Evolutionary conservation across 1,140 invertebrate genomes (phyloP).

Genomic region (Camponotus floridanus): DNA sequence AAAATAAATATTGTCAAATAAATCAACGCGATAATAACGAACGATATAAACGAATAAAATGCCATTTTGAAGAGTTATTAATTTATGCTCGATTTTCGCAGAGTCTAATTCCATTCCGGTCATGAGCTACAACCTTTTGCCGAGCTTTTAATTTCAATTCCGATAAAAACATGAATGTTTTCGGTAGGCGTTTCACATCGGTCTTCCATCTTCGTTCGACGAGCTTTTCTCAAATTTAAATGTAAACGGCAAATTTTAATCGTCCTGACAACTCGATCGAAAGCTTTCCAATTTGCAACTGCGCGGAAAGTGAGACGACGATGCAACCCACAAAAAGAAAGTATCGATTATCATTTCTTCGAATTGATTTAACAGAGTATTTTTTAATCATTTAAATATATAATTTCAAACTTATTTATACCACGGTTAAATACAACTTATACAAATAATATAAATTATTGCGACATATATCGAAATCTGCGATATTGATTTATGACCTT

Average conservation of each 20-base stretch:
- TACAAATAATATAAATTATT: not conserved
- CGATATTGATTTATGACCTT: not conserved
- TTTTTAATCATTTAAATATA: not conserved
- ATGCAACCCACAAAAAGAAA: conserved; percentile 1
- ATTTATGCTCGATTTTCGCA: conserved; percentile 19
- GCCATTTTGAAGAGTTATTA: conserved; percentile 43
- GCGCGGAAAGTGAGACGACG: conserved; percentile 20
- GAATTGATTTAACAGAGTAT: conserved; percentile 6
- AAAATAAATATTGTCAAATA: conserved; percentile 11
- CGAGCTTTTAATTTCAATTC: conserved; percentile 28
- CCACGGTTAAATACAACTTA: not conserved
- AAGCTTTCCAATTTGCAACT: conserved; percentile 48
- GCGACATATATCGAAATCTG: not conserved
- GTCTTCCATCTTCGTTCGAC: not conserved
- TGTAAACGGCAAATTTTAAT: conserved; percentile 44
- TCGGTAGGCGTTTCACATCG: not conserved
- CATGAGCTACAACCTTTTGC: conserved; percentile 15
- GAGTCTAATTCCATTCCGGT: conserved; percentile 2
- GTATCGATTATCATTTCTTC: conserved; percentile 18
- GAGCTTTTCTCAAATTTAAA: conserved; percentile 31
- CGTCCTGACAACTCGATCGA: conserved; percentile 24
- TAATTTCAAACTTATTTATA: not conserved
- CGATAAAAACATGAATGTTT: conserved; percentile 29
- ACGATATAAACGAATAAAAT: conserved; percentile 27
- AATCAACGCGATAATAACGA: not conserved